Evolutionary conservation across 2,888 invertebrate genomes (phyloP).

Genomic region (Megalurothrips usitatus): DNA sequence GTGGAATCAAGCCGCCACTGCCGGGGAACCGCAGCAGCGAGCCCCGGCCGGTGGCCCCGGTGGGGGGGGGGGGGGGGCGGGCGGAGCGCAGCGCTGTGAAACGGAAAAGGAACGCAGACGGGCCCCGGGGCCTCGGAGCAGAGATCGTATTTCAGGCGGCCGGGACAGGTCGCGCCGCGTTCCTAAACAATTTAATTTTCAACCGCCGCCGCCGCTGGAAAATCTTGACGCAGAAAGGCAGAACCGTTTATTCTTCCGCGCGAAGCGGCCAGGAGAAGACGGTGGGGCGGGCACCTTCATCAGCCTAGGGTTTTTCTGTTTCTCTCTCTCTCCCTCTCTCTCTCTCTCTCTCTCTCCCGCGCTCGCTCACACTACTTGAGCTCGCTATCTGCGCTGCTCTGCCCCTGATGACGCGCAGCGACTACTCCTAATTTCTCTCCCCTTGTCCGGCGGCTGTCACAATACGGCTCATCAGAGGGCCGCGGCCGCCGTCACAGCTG

Average conservation of each 20-base stretch:
- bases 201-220: background rate
- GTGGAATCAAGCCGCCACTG: no score
- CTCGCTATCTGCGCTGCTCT: background rate
- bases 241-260: background rate
- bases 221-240: background rate
- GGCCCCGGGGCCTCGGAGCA: no score
- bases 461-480: no score
- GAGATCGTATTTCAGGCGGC: background rate
- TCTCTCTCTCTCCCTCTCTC: slow-evolving; percentile 6
- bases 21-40: no score
- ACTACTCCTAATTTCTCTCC: no score
- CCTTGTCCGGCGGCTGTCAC: no score
- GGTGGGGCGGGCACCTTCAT: background rate
- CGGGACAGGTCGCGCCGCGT: background rate
- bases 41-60: no score
- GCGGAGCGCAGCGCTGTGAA: no score
- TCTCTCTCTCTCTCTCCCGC: background rate
- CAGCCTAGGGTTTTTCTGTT: background rate
- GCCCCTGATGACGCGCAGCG: no score
- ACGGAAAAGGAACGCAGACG: no score
- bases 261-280: background rate
- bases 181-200: slow-evolving; percentile 3
- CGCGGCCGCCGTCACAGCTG: no score
- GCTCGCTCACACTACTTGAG: background rate
- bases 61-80: no score